A percentile compares a stretch with the other conserved stretches of the same genome.
phyloP scores from a whole-genome alignment of 2,888 invertebrate species.

The Oxycera nigricornis region DNA sequence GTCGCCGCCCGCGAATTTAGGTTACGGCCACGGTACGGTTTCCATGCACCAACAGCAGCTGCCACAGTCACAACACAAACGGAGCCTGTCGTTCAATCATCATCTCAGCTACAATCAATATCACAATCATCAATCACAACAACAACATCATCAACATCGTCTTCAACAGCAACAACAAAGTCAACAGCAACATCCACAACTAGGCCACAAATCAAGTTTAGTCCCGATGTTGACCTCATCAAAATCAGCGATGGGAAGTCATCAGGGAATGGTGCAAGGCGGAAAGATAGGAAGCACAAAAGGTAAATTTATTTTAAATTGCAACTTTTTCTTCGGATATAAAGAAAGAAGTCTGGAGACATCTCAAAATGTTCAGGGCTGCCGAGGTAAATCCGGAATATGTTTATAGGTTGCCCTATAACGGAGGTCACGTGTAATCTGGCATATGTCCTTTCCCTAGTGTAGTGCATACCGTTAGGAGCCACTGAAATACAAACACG shows the following conservation, averaged over 20 bases:
- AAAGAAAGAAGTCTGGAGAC: too few species aligned
- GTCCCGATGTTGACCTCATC: conserved; percentile 66
- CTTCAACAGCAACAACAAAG: conserved; percentile 65
- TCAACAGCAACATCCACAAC: conserved; percentile 58
- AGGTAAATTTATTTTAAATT: conserved; percentile 59
- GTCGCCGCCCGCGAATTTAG: conserved; percentile 65
- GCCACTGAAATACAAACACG: too few species aligned
- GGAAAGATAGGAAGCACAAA: conserved; percentile 67
- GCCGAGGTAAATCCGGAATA: too few species aligned
- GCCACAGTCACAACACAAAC: conserved; percentile 69
- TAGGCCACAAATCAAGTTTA: conserved; percentile 62
- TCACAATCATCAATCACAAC: conserved; percentile 64
- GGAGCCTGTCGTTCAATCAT: conserved; percentile 74
- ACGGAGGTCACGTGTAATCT: too few species aligned
- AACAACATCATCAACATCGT: conserved; percentile 64
- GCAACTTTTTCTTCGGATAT: not conserved
- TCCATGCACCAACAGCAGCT: conserved; percentile 58
- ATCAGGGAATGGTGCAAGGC: conserved; percentile 62
- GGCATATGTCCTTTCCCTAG: too few species aligned
- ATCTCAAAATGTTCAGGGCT: too few species aligned
- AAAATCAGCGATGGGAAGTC: conserved; percentile 62
- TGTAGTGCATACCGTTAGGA: too few species aligned
- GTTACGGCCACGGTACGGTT: conserved; percentile 67
- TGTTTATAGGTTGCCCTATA: too few species aligned
- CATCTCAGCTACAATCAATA: conserved; percentile 74